A percentile compares a stretch with the other conserved stretches of the same genome.
Conservation (phyloP, 2,797 vertebrate species). For the Mormyrus hasselquistii region DNA sequence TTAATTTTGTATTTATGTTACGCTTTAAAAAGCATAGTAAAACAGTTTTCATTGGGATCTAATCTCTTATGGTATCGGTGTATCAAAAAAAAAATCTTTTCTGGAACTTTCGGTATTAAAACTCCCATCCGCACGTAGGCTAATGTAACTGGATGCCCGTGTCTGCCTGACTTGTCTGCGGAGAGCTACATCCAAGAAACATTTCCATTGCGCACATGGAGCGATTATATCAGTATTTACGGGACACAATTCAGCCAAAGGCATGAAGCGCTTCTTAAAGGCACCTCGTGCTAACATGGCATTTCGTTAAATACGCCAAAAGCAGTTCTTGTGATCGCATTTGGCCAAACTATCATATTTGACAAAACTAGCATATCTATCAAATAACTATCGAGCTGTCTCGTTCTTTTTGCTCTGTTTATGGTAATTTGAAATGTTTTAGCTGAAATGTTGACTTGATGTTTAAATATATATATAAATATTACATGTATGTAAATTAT, state of each 20-base stretch:
- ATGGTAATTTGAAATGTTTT: not conserved
- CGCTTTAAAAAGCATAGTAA: not conserved
- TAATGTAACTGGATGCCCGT: not conserved
- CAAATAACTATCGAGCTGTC: not conserved
- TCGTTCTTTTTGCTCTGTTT: not conserved
- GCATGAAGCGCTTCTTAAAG: not conserved
- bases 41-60: not conserved
- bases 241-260: not conserved
- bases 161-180: not conserved
- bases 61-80: not conserved
- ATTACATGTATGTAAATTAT: not conserved
- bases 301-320: not conserved
- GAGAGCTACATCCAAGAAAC: not conserved
- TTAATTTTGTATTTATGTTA: not conserved
- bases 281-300: not conserved
- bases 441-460: not conserved
- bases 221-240: constrained; percentile 4
- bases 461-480: not conserved
- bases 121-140: not conserved
- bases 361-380: not conserved
- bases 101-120: not conserved
- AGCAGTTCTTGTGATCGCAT: not conserved
- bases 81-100: not conserved
- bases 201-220: not conserved
- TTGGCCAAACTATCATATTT: not conserved